These are phyloP conservation scores for Pygmarrhopalites habei DNA, from an alignment of 1,140 invertebrate species.

Conservation along the genomic window DNA sequence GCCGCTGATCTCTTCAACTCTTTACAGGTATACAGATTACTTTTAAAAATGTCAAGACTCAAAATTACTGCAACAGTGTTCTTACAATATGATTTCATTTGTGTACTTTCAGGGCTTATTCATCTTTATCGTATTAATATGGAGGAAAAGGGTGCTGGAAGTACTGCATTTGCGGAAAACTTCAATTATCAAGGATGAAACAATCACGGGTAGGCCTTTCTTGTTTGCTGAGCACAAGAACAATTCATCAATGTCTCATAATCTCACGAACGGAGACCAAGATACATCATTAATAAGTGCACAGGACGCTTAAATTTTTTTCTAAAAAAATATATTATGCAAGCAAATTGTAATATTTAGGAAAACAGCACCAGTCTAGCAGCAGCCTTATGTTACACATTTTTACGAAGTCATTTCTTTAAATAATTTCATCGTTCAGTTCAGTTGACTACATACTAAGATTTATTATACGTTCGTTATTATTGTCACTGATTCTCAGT, in stretches of 20 bases:
- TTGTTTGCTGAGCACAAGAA: constrained; percentile 30
- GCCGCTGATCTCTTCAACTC: constrained; percentile 35
- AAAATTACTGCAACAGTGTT: background rate
- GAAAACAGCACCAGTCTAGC: too few relatives aligned
- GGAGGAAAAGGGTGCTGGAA: constrained; percentile 38
- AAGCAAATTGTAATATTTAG: too few relatives aligned
- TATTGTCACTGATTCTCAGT: too few relatives aligned
- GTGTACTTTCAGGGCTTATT: constrained; percentile 34
- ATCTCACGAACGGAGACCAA: constrained; percentile 15
- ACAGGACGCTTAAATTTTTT: too few relatives aligned
- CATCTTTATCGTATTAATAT: constrained; percentile 36
- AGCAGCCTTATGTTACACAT: too few relatives aligned
- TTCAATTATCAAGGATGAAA: constrained; percentile 36
- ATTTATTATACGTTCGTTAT: too few relatives aligned
- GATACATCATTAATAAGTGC: constrained; percentile 31
- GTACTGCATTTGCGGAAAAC: constrained; percentile 36
- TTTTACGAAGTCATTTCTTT: too few relatives aligned
- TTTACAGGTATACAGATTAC: constrained; percentile 25
- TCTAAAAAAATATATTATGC: too few relatives aligned
- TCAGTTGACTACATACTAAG: too few relatives aligned
- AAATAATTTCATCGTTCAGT: too few relatives aligned
- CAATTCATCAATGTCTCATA: constrained; percentile 18
- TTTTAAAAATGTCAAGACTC: background rate
- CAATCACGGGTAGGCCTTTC: constrained; percentile 37
- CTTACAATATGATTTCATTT: background rate